phyloP scores from a whole-genome alignment of 2,797 vertebrate genomes.

The Pseudochromis fuscus region DNA sequence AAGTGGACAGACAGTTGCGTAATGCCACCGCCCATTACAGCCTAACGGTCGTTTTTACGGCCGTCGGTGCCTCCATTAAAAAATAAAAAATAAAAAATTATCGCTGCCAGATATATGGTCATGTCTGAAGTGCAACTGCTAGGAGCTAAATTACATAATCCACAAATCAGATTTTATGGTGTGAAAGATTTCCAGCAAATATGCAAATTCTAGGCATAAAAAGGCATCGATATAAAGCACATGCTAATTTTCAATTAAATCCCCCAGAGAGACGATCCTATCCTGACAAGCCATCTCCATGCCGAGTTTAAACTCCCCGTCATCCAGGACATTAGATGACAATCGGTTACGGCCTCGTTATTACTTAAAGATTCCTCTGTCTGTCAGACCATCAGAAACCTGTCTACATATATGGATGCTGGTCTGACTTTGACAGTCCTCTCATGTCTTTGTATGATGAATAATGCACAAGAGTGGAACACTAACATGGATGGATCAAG shows the following conservation, averaged over 20 bases:
- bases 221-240: neutral
- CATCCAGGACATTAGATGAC: neutral
- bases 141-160: constrained; percentile 21
- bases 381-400: constrained; percentile 20
- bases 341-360: neutral
- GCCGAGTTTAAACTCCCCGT: no score
- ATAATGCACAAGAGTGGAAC: constrained; percentile 5
- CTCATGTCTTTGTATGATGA: constrained; percentile 19
- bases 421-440: constrained; percentile 44
- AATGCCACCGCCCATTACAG: constrained; percentile 60
- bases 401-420: constrained; percentile 17
- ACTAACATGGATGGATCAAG: constrained; percentile 1
- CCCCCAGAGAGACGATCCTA: neutral
- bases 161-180: constrained; percentile 17
- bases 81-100: constrained; percentile 1
- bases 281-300: neutral
- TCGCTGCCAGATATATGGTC: constrained; percentile 5
- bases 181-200: constrained; percentile 11
- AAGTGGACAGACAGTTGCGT: constrained; percentile 63
- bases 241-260: neutral
- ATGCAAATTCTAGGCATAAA: neutral
- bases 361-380: constrained; percentile 1
- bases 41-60: constrained; percentile 56
- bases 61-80: constrained; percentile 21
- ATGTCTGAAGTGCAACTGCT: neutral